A percentile compares a stretch with the other conserved stretches of the same genome.
Evolutionary conservation across 2,113 vertebrate genomes (phyloP).

Genomic region (Serilophus lunatus): DNA sequence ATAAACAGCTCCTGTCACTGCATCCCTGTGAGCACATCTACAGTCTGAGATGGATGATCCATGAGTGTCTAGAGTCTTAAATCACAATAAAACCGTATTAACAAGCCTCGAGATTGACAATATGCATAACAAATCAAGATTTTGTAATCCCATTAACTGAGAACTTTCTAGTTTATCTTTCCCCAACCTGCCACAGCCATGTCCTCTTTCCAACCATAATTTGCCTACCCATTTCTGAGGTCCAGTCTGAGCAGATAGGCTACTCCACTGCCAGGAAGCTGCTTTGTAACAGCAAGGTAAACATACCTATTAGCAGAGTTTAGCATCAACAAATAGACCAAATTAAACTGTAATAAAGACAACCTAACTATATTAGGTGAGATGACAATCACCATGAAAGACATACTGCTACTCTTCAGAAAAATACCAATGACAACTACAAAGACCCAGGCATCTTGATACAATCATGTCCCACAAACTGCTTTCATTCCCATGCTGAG

Average conservation of each 20-base stretch:
- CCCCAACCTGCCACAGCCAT: not conserved
- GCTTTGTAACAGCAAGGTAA: not conserved
- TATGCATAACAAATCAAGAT: not conserved
- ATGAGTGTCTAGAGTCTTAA: not conserved
- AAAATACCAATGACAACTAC: not conserved
- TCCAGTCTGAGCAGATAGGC: not conserved
- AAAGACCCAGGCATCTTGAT: not conserved
- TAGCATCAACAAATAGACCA: not conserved
- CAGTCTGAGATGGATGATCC: not conserved
- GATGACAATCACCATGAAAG: not conserved
- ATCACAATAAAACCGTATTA: rapidly evolving
- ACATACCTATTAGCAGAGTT: not conserved
- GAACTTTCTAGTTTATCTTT: not conserved
- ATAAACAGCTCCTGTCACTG: not conserved
- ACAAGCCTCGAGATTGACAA: not conserved
- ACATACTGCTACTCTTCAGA: rapidly evolving
- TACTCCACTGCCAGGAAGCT: not conserved
- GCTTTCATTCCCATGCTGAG: not conserved
- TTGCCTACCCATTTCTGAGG: not conserved
- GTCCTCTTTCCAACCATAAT: not conserved
- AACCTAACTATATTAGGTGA: not conserved
- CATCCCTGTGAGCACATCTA: not conserved
- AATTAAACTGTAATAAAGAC: not conserved
- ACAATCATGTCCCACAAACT: not conserved
- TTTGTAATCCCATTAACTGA: not conserved